phyloP scores from a whole-genome alignment of 2,797 vertebrate genomes.

The Spondyliosoma cantharus region DNA sequence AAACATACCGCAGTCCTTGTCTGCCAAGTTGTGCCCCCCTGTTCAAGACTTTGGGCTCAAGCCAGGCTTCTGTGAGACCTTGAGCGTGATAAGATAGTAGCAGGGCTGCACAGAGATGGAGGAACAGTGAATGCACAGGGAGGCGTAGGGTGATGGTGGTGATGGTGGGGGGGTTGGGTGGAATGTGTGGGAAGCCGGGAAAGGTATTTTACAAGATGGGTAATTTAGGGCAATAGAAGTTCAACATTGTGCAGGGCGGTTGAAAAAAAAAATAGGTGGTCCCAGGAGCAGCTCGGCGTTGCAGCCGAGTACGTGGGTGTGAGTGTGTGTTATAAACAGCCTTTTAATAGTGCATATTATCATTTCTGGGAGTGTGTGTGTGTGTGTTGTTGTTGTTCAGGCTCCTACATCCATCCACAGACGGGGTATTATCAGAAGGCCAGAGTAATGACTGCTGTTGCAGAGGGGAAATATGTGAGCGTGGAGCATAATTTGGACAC shows the following conservation, averaged over 20 bases:
- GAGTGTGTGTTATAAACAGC: constrained; percentile 50
- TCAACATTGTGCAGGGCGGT: constrained; percentile 26
- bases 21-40: constrained; percentile 77
- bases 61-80: constrained; percentile 84
- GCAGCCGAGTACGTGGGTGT: constrained; percentile 26
- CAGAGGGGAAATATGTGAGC: constrained; percentile 16
- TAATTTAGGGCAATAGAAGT: constrained; percentile 49
- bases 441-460: constrained; percentile 41
- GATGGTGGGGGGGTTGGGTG: constrained; percentile 10
- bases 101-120: constrained; percentile 58
- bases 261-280: constrained; percentile 36
- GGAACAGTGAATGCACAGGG: constrained; percentile 24
- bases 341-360: constrained; percentile 48
- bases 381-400: constrained; percentile 47
- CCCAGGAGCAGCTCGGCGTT: constrained; percentile 1
- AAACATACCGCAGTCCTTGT: constrained; percentile 74
- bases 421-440: constrained; percentile 48
- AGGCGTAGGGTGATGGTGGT: background rate
- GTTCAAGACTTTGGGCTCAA: constrained; percentile 74
- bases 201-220: constrained; percentile 60
- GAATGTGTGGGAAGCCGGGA: constrained; percentile 72
- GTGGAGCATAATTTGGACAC: constrained; percentile 28
- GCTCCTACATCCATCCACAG: constrained; percentile 42
- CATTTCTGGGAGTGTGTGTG: constrained; percentile 35
- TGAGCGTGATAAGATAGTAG: constrained; percentile 82